Conservation (phyloP, 2,888 invertebrate species). For the Hyalella azteca region DNA sequence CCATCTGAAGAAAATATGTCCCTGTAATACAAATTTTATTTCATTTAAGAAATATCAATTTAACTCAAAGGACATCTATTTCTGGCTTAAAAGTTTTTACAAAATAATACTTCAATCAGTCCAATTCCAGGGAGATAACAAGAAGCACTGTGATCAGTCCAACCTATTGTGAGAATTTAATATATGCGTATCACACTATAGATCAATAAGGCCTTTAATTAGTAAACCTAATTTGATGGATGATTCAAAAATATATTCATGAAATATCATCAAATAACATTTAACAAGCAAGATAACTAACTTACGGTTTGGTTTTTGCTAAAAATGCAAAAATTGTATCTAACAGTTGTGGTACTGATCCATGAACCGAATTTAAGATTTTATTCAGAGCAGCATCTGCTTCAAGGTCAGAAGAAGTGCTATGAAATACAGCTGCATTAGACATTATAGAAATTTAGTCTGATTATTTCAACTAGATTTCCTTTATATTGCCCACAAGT, state of each 20-base stretch:
- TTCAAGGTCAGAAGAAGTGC: too few relatives aligned
- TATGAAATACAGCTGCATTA: too few relatives aligned
- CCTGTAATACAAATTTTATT: slow-evolving; percentile 25
- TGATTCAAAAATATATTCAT: background rate
- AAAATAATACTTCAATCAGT: background rate
- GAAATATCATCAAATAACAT: background rate
- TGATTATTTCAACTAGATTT: too few relatives aligned
- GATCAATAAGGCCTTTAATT: background rate
- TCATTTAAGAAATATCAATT: background rate
- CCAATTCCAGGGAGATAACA: background rate
- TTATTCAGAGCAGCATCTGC: slow-evolving; percentile 3
- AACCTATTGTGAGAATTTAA: background rate
- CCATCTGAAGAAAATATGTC: slow-evolving; percentile 40
- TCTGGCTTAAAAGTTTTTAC: background rate
- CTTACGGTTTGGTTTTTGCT: slow-evolving; percentile 43
- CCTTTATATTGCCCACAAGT: too few relatives aligned
- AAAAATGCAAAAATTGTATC: slow-evolving; percentile 45
- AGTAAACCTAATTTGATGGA: background rate
- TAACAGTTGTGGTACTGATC: slow-evolving; percentile 35
- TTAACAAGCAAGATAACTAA: background rate
- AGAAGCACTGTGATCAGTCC: background rate
- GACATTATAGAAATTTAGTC: too few relatives aligned
- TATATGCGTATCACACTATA: background rate
- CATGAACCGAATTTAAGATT: background rate
- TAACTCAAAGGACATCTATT: background rate